A percentile compares a stretch with the other conserved stretches of the same genome.
Conservation (phyloP, 1,140 invertebrate species). For the Cyclargus thomasi region DNA sequence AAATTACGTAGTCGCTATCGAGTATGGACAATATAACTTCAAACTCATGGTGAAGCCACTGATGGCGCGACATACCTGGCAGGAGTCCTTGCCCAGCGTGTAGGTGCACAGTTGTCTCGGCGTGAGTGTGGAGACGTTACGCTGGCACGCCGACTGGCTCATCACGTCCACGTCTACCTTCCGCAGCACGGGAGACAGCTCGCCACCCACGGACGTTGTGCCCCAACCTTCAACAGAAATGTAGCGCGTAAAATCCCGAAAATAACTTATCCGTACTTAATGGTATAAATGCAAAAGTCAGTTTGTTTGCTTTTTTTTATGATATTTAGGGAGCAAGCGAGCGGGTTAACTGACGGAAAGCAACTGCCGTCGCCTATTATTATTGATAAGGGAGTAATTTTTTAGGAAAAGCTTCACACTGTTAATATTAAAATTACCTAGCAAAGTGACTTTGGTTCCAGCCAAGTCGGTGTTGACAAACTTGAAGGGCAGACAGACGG, state of each 20-base stretch:
- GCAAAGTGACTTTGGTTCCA: slow-evolving; percentile 62
- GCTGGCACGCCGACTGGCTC: slow-evolving; percentile 66
- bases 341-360: no score
- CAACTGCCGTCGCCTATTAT: no score
- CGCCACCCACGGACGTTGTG: slow-evolving; percentile 73
- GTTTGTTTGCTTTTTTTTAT: no score
- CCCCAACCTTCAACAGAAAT: slow-evolving; percentile 78
- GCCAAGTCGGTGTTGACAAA: slow-evolving; percentile 64
- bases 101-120: slow-evolving; percentile 82
- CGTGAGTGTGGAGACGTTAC: slow-evolving; percentile 44
- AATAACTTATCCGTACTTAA: no score
- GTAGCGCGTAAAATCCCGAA: no score
- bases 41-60: no score
- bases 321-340: no score
- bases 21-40: no score
- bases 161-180: slow-evolving; percentile 79
- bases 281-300: no score
- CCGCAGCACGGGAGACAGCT: slow-evolving; percentile 74
- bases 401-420: not conserved
- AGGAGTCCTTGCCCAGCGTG: slow-evolving; percentile 78
- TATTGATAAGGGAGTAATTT: no score
- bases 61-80: slow-evolving; percentile 75
- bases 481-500: slow-evolving; percentile 81
- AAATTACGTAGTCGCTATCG: no score
- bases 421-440: slow-evolving; percentile 62